Percentiles rank a stretch among this genome's conserved stretches.
These are phyloP conservation scores for Diplogasteroides magnus DNA, from an alignment of 1,140 invertebrate species.

Conservation along the genomic window DNA sequence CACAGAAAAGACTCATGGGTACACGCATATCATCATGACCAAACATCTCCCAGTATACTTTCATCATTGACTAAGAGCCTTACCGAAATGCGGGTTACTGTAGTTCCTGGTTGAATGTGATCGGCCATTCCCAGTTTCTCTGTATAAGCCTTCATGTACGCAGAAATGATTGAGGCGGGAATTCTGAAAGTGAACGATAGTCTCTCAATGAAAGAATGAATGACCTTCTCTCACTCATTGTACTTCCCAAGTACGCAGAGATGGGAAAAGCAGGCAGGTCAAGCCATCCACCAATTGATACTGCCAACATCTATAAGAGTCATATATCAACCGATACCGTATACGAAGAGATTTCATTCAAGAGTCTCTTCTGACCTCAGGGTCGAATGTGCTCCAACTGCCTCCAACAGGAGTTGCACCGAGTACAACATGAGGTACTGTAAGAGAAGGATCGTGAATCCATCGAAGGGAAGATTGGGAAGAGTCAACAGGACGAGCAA, in stretches of 20 bases:
- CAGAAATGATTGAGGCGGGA: conserved; percentile 33
- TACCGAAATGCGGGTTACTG: conserved; percentile 6
- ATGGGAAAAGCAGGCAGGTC: conserved; percentile 48
- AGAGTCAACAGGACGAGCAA: conserved; percentile 26
- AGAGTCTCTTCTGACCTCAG: too few species aligned
- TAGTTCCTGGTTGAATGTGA: conserved; percentile 14
- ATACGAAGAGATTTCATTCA: too few species aligned
- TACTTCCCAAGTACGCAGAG: conserved; percentile 33
- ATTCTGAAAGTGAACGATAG: conserved; percentile 34
- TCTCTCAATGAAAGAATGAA: too few species aligned
- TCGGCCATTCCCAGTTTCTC: conserved; percentile 21
- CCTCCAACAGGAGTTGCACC: conserved; percentile 46
- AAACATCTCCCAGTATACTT: too few species aligned
- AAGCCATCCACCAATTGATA: conserved; percentile 43
- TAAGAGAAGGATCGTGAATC: conserved; percentile 12
- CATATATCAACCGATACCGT: too few species aligned
- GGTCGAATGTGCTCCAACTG: conserved; percentile 49
- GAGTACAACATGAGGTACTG: conserved; percentile 44
- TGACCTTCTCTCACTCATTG: too few species aligned
- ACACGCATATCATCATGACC: too few species aligned
- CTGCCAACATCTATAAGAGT: conserved; percentile 44
- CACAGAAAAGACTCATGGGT: too few species aligned
- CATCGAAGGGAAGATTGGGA: conserved; percentile 29
- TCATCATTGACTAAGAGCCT: too few species aligned
- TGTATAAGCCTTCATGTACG: conserved; percentile 41